Evolutionary conservation across 2,888 invertebrate species (phyloP), one percentile per base, ranked within the genome.

Genomic region (Lagria hirta): DNA sequence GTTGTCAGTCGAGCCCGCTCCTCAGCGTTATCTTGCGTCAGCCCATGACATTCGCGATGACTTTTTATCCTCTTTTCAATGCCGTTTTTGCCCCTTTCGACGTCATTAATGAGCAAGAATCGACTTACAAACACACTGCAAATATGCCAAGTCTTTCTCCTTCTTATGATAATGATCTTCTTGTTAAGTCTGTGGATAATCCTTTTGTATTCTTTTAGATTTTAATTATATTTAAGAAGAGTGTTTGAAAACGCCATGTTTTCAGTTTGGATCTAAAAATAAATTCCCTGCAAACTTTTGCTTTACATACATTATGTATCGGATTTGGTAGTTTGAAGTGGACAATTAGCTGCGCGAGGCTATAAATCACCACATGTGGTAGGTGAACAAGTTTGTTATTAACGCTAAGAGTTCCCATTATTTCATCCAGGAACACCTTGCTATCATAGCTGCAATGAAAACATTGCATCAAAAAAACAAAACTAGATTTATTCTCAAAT

Each of bases 1-100:
- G 60, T 59, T 60, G 60, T 58, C 60, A 55, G 55, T 49, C 56
- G 54, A 47, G 43, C 55, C 43, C n/a, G n/a, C n/a, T n/a, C 48
- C 43, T 43, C 34, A 35, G 50, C 49, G 49, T 53, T 53, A 51
- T 54, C 51, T 57, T 46, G 53, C 54, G 55, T 54, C 42, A 43
- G 37, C 43, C 52, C 28, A 28, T 23, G 48, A 48, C 42, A 48
- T 48, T 48, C 48, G 47, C 41, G 45, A 38, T 33, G 32, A 38
- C 44, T 57, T 57, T 57, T 54, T 52, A 36, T 41, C 47, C 43
- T 29, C 48, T 35, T 45, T 33, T 33, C 43, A 26, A 32, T 33
- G 23, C 36, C 21, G 43, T 49, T 54, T 48, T 50, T 52, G 49
- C 32, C 27, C 24, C 42, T 22, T 36, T 36, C 35, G 46, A 34